Percentiles rank a stretch among this genome's conserved stretches.
These are phyloP conservation scores for Orthosia gracilis DNA, from an alignment of 2,888 invertebrate genomes.

Conservation along the genomic window DNA sequence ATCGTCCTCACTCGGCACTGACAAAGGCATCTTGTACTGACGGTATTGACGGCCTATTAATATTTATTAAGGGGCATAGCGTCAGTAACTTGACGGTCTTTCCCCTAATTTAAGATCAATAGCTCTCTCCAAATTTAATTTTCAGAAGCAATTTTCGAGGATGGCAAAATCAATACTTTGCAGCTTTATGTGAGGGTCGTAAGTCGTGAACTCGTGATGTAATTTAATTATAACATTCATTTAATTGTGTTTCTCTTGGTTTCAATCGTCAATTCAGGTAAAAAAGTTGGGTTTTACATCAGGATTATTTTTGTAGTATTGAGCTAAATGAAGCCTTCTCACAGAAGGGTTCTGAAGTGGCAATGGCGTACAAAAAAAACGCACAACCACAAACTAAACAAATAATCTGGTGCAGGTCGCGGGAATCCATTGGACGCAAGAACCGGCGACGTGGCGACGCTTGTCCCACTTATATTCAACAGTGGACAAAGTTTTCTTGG, in stretches of 20 bases:
- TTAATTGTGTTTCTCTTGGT: neutral
- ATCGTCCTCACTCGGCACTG: constrained; percentile 54
- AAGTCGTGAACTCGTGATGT: constrained; percentile 17
- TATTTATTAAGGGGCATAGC: constrained; percentile 81
- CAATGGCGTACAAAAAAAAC: no score
- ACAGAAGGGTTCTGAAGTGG: no score
- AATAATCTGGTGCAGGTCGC: no score
- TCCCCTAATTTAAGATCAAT: constrained; percentile 77
- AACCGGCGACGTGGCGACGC: no score
- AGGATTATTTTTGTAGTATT: neutral
- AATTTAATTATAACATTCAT: constrained; percentile 41
- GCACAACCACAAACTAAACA: no score
- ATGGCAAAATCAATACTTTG: constrained; percentile 66
- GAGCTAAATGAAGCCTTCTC: no score
- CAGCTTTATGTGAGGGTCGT: constrained; percentile 34
- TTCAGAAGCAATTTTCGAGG: constrained; percentile 58
- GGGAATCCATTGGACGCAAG: no score
- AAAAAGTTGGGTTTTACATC: neutral
- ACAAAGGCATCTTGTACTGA: constrained; percentile 76
- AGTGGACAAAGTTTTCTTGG: no score
- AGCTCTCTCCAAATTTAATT: constrained; percentile 70
- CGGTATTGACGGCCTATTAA: constrained; percentile 77
- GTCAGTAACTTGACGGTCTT: constrained; percentile 71
- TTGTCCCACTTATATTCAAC: no score
- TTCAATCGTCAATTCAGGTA: neutral